Percentiles rank a stretch among this genome's conserved stretches.
Conservation (phyloP, 2,797 vertebrate genomes). For the Leucoraja ocellata region DNA sequence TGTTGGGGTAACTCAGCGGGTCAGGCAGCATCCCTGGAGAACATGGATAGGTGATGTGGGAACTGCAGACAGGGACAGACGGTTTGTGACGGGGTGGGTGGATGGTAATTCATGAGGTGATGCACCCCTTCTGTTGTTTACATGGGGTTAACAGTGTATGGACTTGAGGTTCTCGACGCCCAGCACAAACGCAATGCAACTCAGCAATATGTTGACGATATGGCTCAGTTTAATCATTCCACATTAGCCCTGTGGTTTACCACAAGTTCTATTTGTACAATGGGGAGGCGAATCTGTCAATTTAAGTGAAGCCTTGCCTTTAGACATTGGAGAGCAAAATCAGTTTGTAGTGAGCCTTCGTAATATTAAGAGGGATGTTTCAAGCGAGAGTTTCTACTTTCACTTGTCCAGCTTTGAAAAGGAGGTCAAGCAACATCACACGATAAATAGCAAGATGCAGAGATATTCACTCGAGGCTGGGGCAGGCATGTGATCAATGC, state of each 20-base stretch:
- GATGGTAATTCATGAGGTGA: too few species aligned
- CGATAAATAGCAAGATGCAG: neutral
- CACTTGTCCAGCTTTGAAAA: neutral
- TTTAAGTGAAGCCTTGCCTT: too few species aligned
- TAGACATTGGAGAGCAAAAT: neutral
- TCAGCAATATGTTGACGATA: neutral
- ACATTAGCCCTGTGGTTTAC: neutral
- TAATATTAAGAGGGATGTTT: neutral
- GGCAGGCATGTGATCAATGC: neutral
- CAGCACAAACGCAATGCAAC: neutral
- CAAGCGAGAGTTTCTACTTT: neutral
- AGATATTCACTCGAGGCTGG: neutral
- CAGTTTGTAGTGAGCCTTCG: neutral
- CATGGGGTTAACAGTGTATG: too few species aligned
- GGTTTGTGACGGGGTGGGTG: too few species aligned
- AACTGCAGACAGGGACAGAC: too few species aligned
- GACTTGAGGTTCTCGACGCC: too few species aligned
- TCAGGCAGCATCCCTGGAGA: too few species aligned
- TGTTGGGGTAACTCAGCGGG: too few species aligned
- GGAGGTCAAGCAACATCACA: neutral
- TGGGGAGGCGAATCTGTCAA: neutral
- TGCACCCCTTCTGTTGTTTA: too few species aligned
- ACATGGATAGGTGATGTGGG: too few species aligned
- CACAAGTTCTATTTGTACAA: neutral
- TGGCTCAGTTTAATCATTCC: neutral